Evolutionary conservation across 2,888 invertebrate genomes (phyloP), one percentile per base, ranked within the genome.

Genomic region (Ichneumoninae sp.): DNA sequence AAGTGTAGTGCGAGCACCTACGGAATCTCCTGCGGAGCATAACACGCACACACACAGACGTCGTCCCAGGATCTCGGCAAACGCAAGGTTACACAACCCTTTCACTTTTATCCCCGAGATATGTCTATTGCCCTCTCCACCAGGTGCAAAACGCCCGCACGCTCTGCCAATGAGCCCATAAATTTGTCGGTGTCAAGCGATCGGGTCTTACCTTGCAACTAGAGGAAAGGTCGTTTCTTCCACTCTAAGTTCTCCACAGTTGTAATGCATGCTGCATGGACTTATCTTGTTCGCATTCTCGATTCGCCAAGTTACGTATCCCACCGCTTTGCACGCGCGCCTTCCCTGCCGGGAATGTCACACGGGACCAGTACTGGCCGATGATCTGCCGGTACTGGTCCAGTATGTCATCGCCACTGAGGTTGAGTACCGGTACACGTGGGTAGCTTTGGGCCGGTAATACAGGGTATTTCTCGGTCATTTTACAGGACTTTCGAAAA

Each of bases 41-140:
- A 83, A 60, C 78, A 19, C 22, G 22, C 22, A 19, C 22, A 83
- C 77, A 83, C 80, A 63, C 68, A 69, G 44, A 66, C 76, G 68
- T 79, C 52, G 33, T 40, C 52, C 69, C 71, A 73, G 71, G 81
- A 83, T 83, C 83, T 81, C 75, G 54, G 81, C 70, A 83, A 89
- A 87, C 82, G 88, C 92, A 92, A 92, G 93, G 92, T 92, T 92
- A 90, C 88, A 89, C 89, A 86, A 88, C 91, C 92, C 93, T 93
- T 93, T 93, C 93, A 93, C 93, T 93, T 93, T 92, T 91, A 93
- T 92, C 57, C 90, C 86, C 80, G 63, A 86, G 88, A 85, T 89
- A 89, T 88, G 87, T 88, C 85, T 86, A 75, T 80, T 63, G 36
- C 71, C 80, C 66, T 78, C 74, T 74, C 78, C 78, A 81, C 79